These are phyloP conservation scores for Psephotus haematonotus DNA, from an alignment of 2,113 vertebrate genomes.

Conservation along the genomic window DNA sequence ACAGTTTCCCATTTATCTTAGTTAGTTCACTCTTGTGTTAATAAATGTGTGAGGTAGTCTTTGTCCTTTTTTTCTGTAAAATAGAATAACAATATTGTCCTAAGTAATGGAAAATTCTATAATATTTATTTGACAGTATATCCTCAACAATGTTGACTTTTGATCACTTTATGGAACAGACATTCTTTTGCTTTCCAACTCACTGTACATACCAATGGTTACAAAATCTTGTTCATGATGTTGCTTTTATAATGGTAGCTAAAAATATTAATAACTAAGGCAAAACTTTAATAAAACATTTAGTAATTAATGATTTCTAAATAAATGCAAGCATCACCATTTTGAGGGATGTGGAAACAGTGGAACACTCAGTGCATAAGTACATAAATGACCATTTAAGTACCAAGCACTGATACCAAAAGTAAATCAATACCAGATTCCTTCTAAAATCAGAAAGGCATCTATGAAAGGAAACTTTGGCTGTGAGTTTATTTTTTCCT, in stretches of 20 bases:
- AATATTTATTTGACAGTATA: neutral
- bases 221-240: neutral
- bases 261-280: neutral
- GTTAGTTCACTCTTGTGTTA: neutral
- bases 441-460: neutral
- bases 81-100: neutral
- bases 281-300: neutral
- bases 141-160: neutral
- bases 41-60: neutral
- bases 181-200: neutral
- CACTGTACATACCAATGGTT: neutral
- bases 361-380: rapidly evolving
- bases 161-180: neutral
- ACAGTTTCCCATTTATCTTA: neutral
- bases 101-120: neutral
- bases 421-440: neutral
- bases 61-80: neutral
- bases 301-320: neutral
- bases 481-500: neutral
- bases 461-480: neutral
- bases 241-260: neutral
- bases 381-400: neutral
- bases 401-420: neutral
- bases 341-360: neutral
- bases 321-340: neutral